phyloP scores from a whole-genome alignment of 1,140 invertebrate species.

The Drosophila obscura region DNA sequence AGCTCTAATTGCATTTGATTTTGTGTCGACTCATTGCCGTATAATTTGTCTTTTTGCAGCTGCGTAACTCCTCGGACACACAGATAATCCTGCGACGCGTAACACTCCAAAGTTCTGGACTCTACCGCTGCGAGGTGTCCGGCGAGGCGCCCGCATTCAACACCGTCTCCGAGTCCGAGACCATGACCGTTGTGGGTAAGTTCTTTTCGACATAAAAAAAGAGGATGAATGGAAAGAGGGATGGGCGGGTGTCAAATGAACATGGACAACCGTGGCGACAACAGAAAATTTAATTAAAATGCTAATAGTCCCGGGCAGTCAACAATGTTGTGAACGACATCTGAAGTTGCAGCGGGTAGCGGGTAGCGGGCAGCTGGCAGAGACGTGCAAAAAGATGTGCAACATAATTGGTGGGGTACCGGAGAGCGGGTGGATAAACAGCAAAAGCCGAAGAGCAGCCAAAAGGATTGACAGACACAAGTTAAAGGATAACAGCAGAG shows the following conservation, averaged over 20 bases:
- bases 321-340: constrained; percentile 72
- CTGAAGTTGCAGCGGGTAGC: constrained; percentile 13
- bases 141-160: constrained; percentile 91
- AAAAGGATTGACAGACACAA: constrained; percentile 29
- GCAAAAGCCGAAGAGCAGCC: constrained; percentile 14
- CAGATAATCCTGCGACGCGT: constrained; percentile 88
- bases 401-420: constrained; percentile 60
- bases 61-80: constrained; percentile 88
- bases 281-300: constrained; percentile 80
- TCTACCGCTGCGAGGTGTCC: constrained; percentile 91
- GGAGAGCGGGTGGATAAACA: constrained; percentile 22
- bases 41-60: constrained; percentile 84
- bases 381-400: constrained; percentile 65
- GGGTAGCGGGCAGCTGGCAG: constrained; percentile 39
- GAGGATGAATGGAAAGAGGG: not conserved
- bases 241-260: not conserved
- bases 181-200: constrained; percentile 91
- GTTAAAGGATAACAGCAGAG: constrained; percentile 37
- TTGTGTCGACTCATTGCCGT: constrained; percentile 60
- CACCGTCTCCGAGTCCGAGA: constrained; percentile 89
- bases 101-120: constrained; percentile 88
- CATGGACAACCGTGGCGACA: constrained; percentile 45
- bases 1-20: constrained; percentile 73
- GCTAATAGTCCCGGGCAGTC: constrained; percentile 68
- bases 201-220: constrained; percentile 31